Base-by-base conservation (phyloP, 2,113 vertebrate species). In the Perca flavescens region DNA sequence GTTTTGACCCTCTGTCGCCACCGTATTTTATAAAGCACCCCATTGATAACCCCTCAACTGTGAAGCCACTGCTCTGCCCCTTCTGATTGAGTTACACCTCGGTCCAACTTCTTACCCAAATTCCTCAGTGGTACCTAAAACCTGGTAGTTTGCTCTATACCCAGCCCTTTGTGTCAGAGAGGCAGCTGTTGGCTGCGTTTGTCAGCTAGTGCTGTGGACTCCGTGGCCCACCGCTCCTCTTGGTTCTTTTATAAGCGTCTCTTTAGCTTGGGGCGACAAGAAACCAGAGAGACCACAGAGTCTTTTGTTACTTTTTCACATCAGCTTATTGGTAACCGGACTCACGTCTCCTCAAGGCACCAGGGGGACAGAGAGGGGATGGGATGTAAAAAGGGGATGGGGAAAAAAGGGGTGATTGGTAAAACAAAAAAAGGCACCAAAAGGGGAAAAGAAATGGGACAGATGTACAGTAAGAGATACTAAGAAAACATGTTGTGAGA, bases 301-400 rank as follows among this genome's bases (percentile, higher is more conserved):
- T 64, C 89, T 92, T 93, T 94, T 92, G 89, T 93, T 94, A 82
- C 73, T 90, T 89, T 84, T 90, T 89, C 82, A 80, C 89, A 85
- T 86, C 77, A 85, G 92, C 88, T 93, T 93, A 94, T 94, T 93
- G 86, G 93, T 93, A 94, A 94, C 92, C 84, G 78, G 93, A 95
- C 89, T 93, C 94, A 92, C 84, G 89, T 89, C 88, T 89, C 80
- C 85, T 89, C 76, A 22, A 89, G 80, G 84, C 86, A 85, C 74
- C 76, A 68, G 79, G 76, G 82, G 76, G 69, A 66, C 79, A 60
- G 72, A 84, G 90, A 83, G 88, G 77, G 83, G 76, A 80, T 70
- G 56, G 64, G 63, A 60, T 47, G 54, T 47, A 36, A 61, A 47
- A 53, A 52, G 50, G 53, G 15, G 25, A 16, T 40, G 54, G 36